phyloP scores from a whole-genome alignment of 2,888 invertebrate species.

The Thymelicus acteon region DNA sequence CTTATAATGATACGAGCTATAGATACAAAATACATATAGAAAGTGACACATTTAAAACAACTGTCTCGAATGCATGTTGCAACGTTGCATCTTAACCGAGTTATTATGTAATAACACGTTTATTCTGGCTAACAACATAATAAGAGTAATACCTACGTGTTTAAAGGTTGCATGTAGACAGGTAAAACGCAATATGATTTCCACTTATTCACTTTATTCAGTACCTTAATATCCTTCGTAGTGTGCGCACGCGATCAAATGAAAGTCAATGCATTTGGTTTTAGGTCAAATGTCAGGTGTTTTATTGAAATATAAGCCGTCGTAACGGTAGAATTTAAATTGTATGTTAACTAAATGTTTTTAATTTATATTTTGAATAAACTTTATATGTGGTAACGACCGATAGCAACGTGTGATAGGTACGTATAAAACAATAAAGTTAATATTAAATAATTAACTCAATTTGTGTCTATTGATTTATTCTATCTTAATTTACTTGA shows the following conservation, averaged over 20 bases:
- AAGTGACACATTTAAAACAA: slow-evolving; percentile 8
- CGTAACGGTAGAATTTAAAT: background rate
- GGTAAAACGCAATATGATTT: slow-evolving; percentile 23
- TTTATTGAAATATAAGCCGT: background rate
- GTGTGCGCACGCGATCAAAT: slow-evolving; percentile 24
- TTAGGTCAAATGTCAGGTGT: slow-evolving; percentile 25
- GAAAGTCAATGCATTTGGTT: slow-evolving; percentile 21
- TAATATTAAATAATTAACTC: too few relatives aligned
- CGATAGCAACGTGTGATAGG: too few relatives aligned
- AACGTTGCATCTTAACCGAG: slow-evolving; percentile 22
- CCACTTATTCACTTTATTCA: slow-evolving; percentile 28
- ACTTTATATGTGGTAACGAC: too few relatives aligned
- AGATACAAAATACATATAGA: background rate
- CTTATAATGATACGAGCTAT: background rate
- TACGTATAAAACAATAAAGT: too few relatives aligned
- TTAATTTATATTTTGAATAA: too few relatives aligned
- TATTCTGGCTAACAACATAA: slow-evolving; percentile 15
- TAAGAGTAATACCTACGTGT: background rate
- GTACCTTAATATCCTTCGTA: slow-evolving; percentile 18
- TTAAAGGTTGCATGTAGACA: slow-evolving; percentile 26
- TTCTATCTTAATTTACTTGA: too few relatives aligned
- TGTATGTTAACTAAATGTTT: slow-evolving; percentile 6
- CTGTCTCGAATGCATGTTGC: slow-evolving; percentile 18
- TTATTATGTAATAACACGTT: slow-evolving; percentile 30
- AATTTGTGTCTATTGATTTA: too few relatives aligned